phyloP scores from a whole-genome alignment of 1,140 invertebrate species.

The Oreohelix idahoensis region DNA sequence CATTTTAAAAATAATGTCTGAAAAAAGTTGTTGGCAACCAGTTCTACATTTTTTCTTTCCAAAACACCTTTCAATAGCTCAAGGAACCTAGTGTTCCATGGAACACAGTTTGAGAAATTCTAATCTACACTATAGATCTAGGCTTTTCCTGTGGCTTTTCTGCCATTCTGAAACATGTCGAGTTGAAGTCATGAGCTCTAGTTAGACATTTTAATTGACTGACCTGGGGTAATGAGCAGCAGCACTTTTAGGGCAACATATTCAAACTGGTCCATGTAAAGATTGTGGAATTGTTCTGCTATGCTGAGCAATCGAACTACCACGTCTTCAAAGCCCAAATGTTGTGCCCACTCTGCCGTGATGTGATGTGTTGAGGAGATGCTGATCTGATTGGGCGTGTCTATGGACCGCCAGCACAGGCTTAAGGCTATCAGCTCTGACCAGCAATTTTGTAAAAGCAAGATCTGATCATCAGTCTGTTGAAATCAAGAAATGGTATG shows the following conservation, averaged over 20 bases:
- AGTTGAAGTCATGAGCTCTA: no score
- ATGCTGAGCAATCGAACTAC: constrained; percentile 94
- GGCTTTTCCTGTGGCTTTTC: no score
- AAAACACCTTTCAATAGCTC: no score
- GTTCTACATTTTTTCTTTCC: no score
- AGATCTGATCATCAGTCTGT: constrained; percentile 96
- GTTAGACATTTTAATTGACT: constrained; percentile 41
- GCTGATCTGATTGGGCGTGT: constrained; percentile 75
- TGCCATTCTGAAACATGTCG: no score
- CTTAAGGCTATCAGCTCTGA: constrained; percentile 91
- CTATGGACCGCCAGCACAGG: constrained; percentile 70
- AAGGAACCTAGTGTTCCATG: not conserved
- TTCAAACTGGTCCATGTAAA: constrained; percentile 95
- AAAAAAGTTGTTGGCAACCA: no score
- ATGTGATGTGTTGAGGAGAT: constrained; percentile 81
- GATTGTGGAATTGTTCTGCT: constrained; percentile 89
- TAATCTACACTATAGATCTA: no score
- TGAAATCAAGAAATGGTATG: no score
- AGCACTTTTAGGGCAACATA: constrained; percentile 96
- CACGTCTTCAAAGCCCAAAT: constrained; percentile 76
- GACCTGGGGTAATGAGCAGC: constrained; percentile 92
- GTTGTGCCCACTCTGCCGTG: constrained; percentile 82
- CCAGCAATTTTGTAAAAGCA: constrained; percentile 96
- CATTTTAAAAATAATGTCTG: no score
- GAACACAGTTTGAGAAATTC: no score